A percentile compares a stretch with the other conserved stretches of the same genome.
Evolutionary conservation across 2,797 vertebrate species (phyloP).

Genomic region (Takifugu ocellatus): DNA sequence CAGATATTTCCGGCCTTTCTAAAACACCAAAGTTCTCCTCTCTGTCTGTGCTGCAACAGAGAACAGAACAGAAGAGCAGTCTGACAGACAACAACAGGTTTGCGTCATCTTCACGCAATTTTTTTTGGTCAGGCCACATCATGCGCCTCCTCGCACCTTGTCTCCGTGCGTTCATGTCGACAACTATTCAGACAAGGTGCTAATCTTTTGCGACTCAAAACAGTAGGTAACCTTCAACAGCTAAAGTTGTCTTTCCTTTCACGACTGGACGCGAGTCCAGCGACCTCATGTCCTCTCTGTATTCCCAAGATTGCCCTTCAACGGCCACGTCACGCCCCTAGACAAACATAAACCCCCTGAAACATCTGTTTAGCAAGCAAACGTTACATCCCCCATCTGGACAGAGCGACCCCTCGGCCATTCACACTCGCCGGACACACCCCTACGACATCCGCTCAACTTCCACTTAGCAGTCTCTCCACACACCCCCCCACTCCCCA

Average conservation of each 20-base stretch:
- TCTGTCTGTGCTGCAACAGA: conserved; percentile 50
- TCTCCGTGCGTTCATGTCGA: too few relatives aligned
- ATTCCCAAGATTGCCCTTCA: conserved; percentile 62
- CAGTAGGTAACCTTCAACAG: not conserved
- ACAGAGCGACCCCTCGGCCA: conserved; percentile 36
- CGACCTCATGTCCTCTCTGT: conserved; percentile 36
- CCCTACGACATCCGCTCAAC: conserved; percentile 43
- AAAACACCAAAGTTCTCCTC: conserved; percentile 41
- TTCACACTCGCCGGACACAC: conserved; percentile 48
- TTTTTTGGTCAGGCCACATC: too few relatives aligned
- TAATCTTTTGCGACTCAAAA: too few relatives aligned
- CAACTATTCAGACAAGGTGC: too few relatives aligned
- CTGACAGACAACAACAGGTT: conserved; percentile 9
- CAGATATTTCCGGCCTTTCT: conserved; percentile 57
- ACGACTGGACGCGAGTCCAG: not conserved
- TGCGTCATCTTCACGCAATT: too few relatives aligned
- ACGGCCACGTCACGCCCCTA: conserved; percentile 64
- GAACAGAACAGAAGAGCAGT: conserved; percentile 17
- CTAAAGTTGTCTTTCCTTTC: not conserved
- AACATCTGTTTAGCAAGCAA: conserved; percentile 71
- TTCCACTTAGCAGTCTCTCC: conserved; percentile 57
- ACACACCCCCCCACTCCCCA: conserved; percentile 31
- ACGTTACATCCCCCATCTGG: conserved; percentile 44
- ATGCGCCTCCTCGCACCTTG: too few relatives aligned
- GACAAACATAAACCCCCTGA: conserved; percentile 66